Base-by-base conservation (phyloP, 2,113 vertebrate species). In the Nycticorax nycticorax region DNA sequence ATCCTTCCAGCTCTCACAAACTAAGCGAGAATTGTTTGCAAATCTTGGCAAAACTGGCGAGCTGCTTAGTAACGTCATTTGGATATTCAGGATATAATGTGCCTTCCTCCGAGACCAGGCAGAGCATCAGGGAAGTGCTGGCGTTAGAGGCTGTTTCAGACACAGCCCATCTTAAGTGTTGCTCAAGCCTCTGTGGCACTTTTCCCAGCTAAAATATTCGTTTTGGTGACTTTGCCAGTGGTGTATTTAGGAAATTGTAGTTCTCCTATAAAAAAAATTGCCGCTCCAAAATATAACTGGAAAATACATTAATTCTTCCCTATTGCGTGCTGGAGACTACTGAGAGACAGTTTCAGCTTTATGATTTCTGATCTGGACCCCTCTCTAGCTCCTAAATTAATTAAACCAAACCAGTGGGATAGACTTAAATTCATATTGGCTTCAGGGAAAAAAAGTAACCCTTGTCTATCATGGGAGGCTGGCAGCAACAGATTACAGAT, bases 331-430 rank as follows among this genome's bases (percentile, higher is more conserved):
- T 28, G 1, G 35, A 52, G 53, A 74, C n/a, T 53, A 74, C 56
- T 45, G 76, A 93, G 79, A 83, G 35, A 67, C 2, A 22, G 41
- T 73, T 85, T 80, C 2, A 3, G 57, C 22, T 57, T 84, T 66
- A 75, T n/a, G 57, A 37, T 85, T 95, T 96, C 77, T 92, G 57
- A 30, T 93, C 86, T 47, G 84, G 17, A 91, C 66, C 24, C 48
- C 24, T 89, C 64, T 91, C 48, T 56, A 85, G 18, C 67, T 95
- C 87, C 67, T 83, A 91, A 96, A 96, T 95, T 96, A 95, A 91
- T 93, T 92, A 95, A 97, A 83, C 10, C 50, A 89, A 93, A 91
- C 35, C 53, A 66, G 59, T 91, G 87, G 74, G 75, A 79, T 83
- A 94, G 81, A n/a, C 77, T 97, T 73, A 91, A 88, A 95, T 76